Base-by-base conservation (phyloP, 2,797 vertebrate species). In the Buceros bicornis region DNA sequence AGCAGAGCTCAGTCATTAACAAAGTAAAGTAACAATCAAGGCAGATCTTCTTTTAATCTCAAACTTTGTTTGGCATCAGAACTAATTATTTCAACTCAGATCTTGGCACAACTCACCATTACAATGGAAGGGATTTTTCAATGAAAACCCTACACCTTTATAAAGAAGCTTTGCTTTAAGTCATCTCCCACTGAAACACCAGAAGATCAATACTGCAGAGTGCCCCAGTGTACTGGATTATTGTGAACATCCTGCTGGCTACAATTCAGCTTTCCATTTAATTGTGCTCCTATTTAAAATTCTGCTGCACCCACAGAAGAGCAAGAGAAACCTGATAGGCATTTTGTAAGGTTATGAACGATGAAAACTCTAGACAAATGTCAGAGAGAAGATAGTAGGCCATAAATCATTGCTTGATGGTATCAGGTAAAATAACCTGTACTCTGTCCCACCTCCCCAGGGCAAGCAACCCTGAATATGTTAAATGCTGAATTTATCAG, bases 391-490 rank as follows among this genome's bases (percentile, higher is more conserved):
- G 83, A 82, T 73, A 94, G 93, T 11, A 71, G 82, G 64, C 95
- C 96, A 97, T 97, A 98, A 98, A 98, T 98, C 95, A 98, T 58
- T 86, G 57, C 61, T 82, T 58, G 94, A 97, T 97, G 95, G 65
- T 80, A 97, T 97, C 95, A 93, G 53, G 64, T 79, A 82, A 96
- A 95, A 93, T 84, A 95, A 95, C 88, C 85, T 82, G 71, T 86
- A 93, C 80, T 87, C 17, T 83, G 42, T 37, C 76, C 25, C 57
- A 83, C 15, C 33, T 83, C 94, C 93, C 89, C 31, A 35, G 51
- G 94, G 94, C 71, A 97, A 98, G 87, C 53, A 95, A 79, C 56
- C 74, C 78, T 29, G 18, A 83, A 62, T 94, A 97, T 94, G 87
- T 94, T 95, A 95, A 97, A 97, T 89, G 67, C 40, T 83, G 85